Percentiles rank a stretch among this genome's conserved stretches.
Evolutionary conservation across 2,888 invertebrate genomes (phyloP).

Genomic region (Ctena decussata): DNA sequence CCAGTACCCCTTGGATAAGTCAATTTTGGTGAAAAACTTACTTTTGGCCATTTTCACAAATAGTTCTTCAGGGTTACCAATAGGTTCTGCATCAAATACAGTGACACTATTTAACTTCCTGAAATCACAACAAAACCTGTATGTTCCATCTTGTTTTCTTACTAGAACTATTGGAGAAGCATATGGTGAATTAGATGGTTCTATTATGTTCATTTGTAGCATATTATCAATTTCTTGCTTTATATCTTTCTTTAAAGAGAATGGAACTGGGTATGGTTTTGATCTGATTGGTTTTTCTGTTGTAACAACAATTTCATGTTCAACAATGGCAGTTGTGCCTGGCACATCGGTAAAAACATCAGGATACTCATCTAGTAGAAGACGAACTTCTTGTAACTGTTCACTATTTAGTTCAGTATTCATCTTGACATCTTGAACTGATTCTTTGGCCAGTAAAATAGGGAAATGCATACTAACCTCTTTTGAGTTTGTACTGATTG

Average conservation of each 20-base stretch:
- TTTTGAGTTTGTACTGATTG: too few relatives aligned
- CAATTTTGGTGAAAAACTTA: conserved; percentile 13
- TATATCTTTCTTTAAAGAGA: conserved; percentile 20
- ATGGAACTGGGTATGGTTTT: conserved; percentile 50
- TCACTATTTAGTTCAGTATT: neutral
- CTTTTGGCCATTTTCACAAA: neutral
- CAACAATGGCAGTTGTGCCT: neutral
- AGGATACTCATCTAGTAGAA: neutral
- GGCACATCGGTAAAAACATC: neutral
- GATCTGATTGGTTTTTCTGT: conserved; percentile 6
- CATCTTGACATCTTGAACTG: neutral
- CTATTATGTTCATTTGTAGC: conserved; percentile 53
- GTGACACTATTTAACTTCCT: conserved; percentile 60
- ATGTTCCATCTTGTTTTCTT: conserved; percentile 56
- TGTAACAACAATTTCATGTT: neutral
- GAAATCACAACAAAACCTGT: conserved; percentile 57
- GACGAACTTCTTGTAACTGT: neutral
- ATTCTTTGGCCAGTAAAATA: neutral
- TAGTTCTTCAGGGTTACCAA: conserved; percentile 53
- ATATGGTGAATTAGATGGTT: conserved; percentile 50
- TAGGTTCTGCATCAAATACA: conserved; percentile 63
- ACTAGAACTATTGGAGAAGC: conserved; percentile 55
- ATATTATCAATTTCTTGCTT: conserved; percentile 44
- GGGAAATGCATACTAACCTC: neutral
- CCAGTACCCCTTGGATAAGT: conserved; percentile 4